Evolutionary conservation across 2,113 vertebrate genomes (phyloP), one percentile per base, ranked within the genome.

Genomic region (Cottus gobio): DNA sequence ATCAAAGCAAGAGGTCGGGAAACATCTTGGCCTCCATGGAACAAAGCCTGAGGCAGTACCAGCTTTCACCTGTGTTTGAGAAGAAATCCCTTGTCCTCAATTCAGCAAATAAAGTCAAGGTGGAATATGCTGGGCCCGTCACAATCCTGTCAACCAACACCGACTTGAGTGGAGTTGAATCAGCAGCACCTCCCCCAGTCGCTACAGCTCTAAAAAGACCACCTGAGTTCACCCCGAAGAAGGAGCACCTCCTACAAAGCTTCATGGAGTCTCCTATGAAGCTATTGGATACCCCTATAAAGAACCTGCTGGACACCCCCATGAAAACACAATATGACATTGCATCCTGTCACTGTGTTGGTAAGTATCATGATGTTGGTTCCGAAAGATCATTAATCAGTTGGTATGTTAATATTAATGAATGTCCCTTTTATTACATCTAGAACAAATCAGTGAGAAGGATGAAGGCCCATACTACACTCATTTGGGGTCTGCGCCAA

Each of bases 401-500:
- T 15, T 81, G 31, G 2, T 34, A 5, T 75, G n/a, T 67, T 42
- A 54, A 67, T 82, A 65, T 48, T 85, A 71, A 86, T 68, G 18
- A 31, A 2, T 39, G 60, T 46, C 75, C 13, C 26, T 79, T 71
- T 71, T 77, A 34, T 86, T 67, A 24, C 65, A 58, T 75, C 72
- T 93, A 99, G 98, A 99, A 87, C 97, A 99, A 97, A 97, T 99
- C 90, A 97, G 96, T 95, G 98, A 98, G 93, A 99, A 98, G 95
- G 98, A 99, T 91, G 98, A 99, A 95, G 98, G 97, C 78, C 98
- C 98, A 85, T 99, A 98, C 94, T 99, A 99, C 94, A 99, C 97
- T 85, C 98, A 99, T 90, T 95, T 99, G 92, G 98, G 98, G 91
- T 96, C 98, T 93, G 97, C 97, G 90, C 96, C 97, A 79, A 98